Conservation (phyloP, 2,113 vertebrate genomes). For the Xenotilapia leptura region DNA sequence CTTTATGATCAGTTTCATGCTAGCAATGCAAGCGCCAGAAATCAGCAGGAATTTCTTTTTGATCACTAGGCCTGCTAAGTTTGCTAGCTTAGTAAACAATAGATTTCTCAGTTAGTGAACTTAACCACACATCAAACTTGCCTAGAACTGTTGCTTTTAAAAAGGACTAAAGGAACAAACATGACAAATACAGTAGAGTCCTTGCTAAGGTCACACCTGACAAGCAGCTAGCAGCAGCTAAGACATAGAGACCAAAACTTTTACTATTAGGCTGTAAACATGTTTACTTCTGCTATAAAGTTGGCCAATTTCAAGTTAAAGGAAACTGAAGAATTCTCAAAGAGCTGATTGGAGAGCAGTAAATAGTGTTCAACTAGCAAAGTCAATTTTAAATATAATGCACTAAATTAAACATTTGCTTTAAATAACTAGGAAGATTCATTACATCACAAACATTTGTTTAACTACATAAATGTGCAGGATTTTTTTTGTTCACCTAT, state of each 20-base stretch:
- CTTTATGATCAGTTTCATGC: background rate
- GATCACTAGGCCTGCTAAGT: background rate
- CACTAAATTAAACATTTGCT: background rate
- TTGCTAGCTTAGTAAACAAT: background rate
- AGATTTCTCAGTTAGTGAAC: background rate
- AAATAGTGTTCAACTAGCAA: background rate
- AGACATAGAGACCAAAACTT: background rate
- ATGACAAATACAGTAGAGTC: background rate
- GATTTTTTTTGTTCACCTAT: fast-evolving
- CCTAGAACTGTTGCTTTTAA: background rate
- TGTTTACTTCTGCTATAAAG: background rate
- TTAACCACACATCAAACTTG: background rate
- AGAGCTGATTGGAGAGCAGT: background rate
- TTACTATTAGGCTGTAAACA: background rate
- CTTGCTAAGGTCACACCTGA: background rate
- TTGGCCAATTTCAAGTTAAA: background rate
- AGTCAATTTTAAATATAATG: background rate
- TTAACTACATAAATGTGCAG: background rate
- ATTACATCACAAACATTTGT: background rate
- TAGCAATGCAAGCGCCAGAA: background rate
- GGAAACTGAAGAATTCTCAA: background rate
- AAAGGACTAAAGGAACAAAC: background rate
- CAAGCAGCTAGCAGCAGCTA: background rate
- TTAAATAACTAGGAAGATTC: background rate
- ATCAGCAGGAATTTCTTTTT: background rate